Percentiles rank a stretch among this genome's conserved stretches.
phyloP scores from a whole-genome alignment of 2,797 vertebrate genomes.

The Leuciscus waleckii region DNA sequence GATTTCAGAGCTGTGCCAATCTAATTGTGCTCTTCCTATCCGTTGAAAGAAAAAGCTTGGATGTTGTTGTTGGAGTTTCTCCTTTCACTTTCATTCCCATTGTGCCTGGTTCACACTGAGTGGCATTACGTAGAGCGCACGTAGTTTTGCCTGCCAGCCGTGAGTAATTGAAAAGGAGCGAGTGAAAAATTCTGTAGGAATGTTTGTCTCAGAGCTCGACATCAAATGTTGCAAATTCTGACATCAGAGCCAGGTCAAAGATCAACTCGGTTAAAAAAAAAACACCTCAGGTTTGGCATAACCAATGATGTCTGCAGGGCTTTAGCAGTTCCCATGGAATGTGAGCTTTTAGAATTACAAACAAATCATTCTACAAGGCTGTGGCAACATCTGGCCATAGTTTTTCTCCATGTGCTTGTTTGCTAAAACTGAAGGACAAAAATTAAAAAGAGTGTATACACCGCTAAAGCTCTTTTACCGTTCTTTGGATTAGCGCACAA shows the following conservation, averaged over 20 bases:
- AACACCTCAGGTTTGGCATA: conserved; percentile 57
- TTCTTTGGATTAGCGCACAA: conserved; percentile 30
- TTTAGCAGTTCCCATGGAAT: conserved; percentile 49
- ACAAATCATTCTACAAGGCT: conserved; percentile 54
- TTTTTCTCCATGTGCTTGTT: conserved; percentile 49
- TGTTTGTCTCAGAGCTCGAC: conserved; percentile 38
- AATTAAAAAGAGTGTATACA: conserved; percentile 49
- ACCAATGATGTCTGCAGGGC: conserved; percentile 40
- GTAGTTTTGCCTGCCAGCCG: conserved; percentile 41
- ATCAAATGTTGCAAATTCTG: conserved; percentile 57
- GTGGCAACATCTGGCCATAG: conserved; percentile 61
- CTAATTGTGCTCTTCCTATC: conserved; percentile 60
- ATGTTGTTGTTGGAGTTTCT: conserved; percentile 54
- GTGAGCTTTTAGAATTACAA: conserved; percentile 52
- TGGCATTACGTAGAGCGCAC: conserved; percentile 22
- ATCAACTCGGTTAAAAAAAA: conserved; percentile 55
- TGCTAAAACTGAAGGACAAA: conserved; percentile 52
- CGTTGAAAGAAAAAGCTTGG: conserved; percentile 13
- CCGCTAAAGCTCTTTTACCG: conserved; percentile 45
- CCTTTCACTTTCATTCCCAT: conserved; percentile 25
- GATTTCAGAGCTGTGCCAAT: conserved; percentile 43
- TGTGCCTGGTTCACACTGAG: conserved; percentile 28
- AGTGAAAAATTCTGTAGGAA: conserved; percentile 42
- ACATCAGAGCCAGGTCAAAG: conserved; percentile 60
- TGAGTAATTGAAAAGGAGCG: conserved; percentile 42